These are phyloP conservation scores for Penaeus vannamei DNA, from an alignment of 1,140 invertebrate genomes.

Conservation along the genomic window DNA sequence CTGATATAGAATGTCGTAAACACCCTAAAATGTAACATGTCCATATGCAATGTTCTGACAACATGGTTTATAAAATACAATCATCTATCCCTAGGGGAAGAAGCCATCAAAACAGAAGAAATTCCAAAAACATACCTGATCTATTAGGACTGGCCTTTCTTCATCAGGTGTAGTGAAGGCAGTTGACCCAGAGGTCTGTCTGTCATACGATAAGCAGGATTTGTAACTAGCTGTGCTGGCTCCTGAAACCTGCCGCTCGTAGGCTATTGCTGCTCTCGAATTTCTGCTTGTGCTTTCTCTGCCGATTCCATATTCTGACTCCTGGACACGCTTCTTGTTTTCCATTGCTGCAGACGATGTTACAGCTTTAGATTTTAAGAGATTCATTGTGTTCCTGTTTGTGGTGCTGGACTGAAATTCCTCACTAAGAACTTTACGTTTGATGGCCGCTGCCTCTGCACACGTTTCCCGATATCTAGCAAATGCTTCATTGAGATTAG, in stretches of 20 bases:
- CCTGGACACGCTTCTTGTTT: constrained; percentile 46
- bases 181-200: constrained; percentile 49
- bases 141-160: constrained; percentile 55
- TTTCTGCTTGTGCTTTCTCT: neutral
- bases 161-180: constrained; percentile 58
- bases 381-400: constrained; percentile 40
- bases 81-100: too few relatives aligned
- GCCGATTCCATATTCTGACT: constrained; percentile 34
- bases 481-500: constrained; percentile 30
- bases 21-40: too few relatives aligned
- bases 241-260: constrained; percentile 48
- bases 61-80: too few relatives aligned
- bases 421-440: constrained; percentile 45
- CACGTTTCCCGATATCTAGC: constrained; percentile 39
- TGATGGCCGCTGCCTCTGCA: constrained; percentile 47
- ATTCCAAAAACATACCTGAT: constrained; percentile 44
- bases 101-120: neutral
- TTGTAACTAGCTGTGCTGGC: constrained; percentile 40
- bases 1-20: too few relatives aligned
- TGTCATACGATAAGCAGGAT: constrained; percentile 47
- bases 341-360: constrained; percentile 32
- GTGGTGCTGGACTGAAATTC: constrained; percentile 39
- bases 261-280: neutral
- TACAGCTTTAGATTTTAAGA: constrained; percentile 5
- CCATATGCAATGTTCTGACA: too few relatives aligned